Evolutionary conservation across 2,113 vertebrate genomes (phyloP).

Genomic region (Rhipidura dahli): DNA sequence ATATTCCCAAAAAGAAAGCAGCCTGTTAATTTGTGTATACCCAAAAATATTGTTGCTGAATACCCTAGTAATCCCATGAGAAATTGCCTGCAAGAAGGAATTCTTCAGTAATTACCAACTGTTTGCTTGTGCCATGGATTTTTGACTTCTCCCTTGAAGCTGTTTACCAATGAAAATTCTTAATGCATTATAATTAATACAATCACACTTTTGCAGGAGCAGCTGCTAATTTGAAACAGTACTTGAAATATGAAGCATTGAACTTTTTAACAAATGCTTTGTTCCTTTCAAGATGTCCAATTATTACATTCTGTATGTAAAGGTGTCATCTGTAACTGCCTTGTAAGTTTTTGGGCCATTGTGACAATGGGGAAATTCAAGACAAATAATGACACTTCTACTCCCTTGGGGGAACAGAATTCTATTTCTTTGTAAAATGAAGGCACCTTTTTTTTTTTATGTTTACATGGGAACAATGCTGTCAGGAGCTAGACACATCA

Average conservation of each 20-base stretch:
- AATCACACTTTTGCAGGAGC: background rate
- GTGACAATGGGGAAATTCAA: background rate
- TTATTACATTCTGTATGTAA: background rate
- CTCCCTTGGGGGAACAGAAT: background rate
- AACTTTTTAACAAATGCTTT: background rate
- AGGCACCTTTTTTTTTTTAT: background rate
- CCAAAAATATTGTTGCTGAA: background rate
- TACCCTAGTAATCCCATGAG: background rate
- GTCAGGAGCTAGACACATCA: background rate
- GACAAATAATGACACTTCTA: background rate
- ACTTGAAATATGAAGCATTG: background rate
- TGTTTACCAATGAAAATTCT: slow-evolving; percentile 6
- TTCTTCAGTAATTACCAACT: slow-evolving; percentile 6
- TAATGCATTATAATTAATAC: background rate
- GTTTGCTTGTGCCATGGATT: background rate
- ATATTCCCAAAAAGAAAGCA: background rate
- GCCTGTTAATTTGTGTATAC: background rate
- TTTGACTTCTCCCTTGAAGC: background rate
- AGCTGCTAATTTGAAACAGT: background rate
- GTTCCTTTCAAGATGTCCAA: background rate
- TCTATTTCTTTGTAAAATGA: background rate
- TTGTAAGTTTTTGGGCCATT: background rate
- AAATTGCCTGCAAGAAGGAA: background rate
- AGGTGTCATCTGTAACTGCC: background rate
- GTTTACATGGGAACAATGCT: background rate